Conservation (phyloP, 2,113 vertebrate species). For the Campylorhamphus procurvoides region DNA sequence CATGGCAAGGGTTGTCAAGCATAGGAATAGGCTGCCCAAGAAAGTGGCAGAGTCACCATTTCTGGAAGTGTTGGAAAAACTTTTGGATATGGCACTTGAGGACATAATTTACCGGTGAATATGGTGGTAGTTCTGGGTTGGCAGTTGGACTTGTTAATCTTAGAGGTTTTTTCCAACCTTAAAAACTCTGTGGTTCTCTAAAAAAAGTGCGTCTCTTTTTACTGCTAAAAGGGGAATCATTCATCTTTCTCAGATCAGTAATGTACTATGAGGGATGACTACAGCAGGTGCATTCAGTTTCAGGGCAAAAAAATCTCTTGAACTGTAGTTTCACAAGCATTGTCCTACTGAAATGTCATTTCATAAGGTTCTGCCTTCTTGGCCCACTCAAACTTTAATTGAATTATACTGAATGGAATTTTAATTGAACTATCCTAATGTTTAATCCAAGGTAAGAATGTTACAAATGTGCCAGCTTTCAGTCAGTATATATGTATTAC, state of each 20-base stretch:
- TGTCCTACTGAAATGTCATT: neutral
- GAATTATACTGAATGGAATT: neutral
- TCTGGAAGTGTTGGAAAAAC: neutral
- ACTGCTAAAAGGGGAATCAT: neutral
- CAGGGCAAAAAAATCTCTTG: neutral
- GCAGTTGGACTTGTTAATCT: neutral
- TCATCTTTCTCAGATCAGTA: neutral
- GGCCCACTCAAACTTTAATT: neutral
- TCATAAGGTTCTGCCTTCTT: neutral
- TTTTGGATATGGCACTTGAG: neutral
- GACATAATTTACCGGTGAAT: neutral
- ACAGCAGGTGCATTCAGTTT: neutral
- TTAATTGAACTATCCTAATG: neutral
- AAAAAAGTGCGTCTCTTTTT: neutral
- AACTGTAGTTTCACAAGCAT: neutral
- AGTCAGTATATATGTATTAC: neutral
- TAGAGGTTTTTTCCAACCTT: neutral
- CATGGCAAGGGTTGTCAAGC: neutral
- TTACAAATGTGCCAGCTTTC: neutral
- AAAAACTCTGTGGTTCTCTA: neutral
- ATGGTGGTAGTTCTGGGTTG: neutral
- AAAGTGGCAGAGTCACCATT: neutral
- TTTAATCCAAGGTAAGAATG: neutral
- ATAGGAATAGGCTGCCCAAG: neutral
- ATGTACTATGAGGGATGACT: neutral